Conservation (phyloP, 2,888 invertebrate species). For the Empis livida region DNA sequence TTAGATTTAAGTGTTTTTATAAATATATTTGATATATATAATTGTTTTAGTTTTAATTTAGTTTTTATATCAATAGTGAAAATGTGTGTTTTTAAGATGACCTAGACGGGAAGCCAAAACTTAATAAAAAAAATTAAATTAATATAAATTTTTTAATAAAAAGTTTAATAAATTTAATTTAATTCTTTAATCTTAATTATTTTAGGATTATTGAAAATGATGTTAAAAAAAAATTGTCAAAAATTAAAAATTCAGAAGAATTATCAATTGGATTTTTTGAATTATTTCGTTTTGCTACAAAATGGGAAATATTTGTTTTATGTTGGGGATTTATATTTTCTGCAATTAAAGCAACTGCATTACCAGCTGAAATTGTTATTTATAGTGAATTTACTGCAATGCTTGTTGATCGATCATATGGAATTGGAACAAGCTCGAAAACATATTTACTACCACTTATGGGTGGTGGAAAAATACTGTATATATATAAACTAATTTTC, state of each 20-base stretch:
- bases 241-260: not conserved
- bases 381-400: slow-evolving; percentile 62
- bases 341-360: slow-evolving; percentile 45
- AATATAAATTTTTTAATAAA: too few relatives aligned
- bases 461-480: slow-evolving; percentile 51
- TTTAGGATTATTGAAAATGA: not conserved
- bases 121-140: too few relatives aligned
- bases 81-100: too few relatives aligned
- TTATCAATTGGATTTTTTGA: slow-evolving; percentile 22
- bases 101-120: too few relatives aligned
- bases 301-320: slow-evolving; percentile 42
- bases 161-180: too few relatives aligned
- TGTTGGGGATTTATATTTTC: slow-evolving; percentile 46
- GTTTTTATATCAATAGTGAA: too few relatives aligned
- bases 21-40: too few relatives aligned
- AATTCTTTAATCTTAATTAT: too few relatives aligned
- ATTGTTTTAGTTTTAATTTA: too few relatives aligned
- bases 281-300: slow-evolving; percentile 44
- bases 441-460: slow-evolving; percentile 45
- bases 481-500: slow-evolving; percentile 15
- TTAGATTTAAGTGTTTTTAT: too few relatives aligned
- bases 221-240: not conserved
- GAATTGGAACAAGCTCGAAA: slow-evolving; percentile 43
- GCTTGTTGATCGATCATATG: slow-evolving; percentile 50
- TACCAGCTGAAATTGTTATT: slow-evolving; percentile 54